Percentiles rank a stretch among this genome's conserved stretches.
These are phyloP conservation scores for Hypercompe scribonia DNA, from an alignment of 2,888 invertebrate genomes.

Conservation along the genomic window DNA sequence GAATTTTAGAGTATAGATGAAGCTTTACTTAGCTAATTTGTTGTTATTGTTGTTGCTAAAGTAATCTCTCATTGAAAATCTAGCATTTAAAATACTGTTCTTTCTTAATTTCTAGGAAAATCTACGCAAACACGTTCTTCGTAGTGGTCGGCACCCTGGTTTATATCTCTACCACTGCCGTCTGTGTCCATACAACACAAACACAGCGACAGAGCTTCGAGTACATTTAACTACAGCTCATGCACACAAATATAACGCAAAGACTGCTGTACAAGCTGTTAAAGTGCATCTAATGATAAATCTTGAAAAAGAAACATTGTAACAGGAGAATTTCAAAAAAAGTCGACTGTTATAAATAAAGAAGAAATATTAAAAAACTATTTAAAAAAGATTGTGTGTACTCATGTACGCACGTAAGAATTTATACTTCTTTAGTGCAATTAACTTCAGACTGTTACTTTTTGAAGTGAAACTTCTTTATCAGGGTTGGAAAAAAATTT, in stretches of 20 bases:
- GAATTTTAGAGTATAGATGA: too few relatives aligned
- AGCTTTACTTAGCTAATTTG: too few relatives aligned
- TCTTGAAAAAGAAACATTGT: constrained; percentile 13
- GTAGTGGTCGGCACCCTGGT: constrained; percentile 92
- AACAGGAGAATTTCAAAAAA: not conserved
- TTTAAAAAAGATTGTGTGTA: too few relatives aligned
- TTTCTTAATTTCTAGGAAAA: constrained; percentile 89
- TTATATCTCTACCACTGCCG: constrained; percentile 92
- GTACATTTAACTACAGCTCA: constrained; percentile 88
- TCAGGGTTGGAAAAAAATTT: too few relatives aligned
- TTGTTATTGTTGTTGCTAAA: too few relatives aligned
- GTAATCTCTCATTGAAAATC: too few relatives aligned
- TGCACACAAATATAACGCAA: constrained; percentile 80
- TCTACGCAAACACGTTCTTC: constrained; percentile 94
- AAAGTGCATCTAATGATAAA: constrained; percentile 65
- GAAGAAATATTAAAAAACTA: not conserved
- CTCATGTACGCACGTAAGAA: too few relatives aligned
- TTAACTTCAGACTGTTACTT: too few relatives aligned
- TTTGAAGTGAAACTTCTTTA: too few relatives aligned
- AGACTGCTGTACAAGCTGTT: constrained; percentile 79
- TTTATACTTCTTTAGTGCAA: too few relatives aligned
- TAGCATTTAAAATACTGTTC: too few relatives aligned
- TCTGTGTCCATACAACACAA: constrained; percentile 87
- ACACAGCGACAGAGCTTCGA: constrained; percentile 89
- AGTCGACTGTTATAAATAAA: not conserved